Evolutionary conservation across 2,888 invertebrate genomes (phyloP).

Genomic region (Scaptodrosophila latifasciaeformis): DNA sequence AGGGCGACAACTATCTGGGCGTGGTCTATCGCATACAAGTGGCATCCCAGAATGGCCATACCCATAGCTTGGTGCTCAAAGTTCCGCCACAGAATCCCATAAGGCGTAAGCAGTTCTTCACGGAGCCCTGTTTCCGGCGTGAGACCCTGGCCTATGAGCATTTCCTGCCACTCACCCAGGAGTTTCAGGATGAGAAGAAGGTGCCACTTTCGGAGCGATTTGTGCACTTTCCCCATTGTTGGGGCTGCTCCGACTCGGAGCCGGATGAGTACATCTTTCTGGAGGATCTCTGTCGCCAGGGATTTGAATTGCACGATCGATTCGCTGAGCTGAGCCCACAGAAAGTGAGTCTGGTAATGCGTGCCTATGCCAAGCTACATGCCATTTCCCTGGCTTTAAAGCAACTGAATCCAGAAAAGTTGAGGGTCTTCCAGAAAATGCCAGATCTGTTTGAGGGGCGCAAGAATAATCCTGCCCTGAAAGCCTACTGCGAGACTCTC

Average conservation of each 20-base stretch:
- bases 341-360: conserved; percentile 72
- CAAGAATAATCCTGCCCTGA: conserved; percentile 43
- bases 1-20: conserved; percentile 72
- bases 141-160: conserved; percentile 66
- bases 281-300: conserved; percentile 75
- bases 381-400: conserved; percentile 75
- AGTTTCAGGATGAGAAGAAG: conserved; percentile 56
- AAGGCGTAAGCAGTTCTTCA: conserved; percentile 67
- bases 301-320: conserved; percentile 75
- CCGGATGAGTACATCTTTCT: conserved; percentile 75
- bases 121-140: conserved; percentile 62
- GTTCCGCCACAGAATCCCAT: conserved; percentile 64
- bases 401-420: conserved; percentile 50
- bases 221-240: conserved; percentile 53
- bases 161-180: conserved; percentile 56
- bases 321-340: conserved; percentile 71
- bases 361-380: conserved; percentile 76
- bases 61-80: conserved; percentile 59
- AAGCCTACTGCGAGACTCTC: conserved; percentile 53
- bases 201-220: conserved; percentile 48
- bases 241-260: conserved; percentile 60
- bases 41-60: too few species aligned
- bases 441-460: conserved; percentile 60
- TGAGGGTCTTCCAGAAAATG: conserved; percentile 45
- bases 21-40: conserved; percentile 62